Base-by-base conservation (phyloP, 2,797 vertebrate genomes). In the Sandelia bainsii region DNA sequence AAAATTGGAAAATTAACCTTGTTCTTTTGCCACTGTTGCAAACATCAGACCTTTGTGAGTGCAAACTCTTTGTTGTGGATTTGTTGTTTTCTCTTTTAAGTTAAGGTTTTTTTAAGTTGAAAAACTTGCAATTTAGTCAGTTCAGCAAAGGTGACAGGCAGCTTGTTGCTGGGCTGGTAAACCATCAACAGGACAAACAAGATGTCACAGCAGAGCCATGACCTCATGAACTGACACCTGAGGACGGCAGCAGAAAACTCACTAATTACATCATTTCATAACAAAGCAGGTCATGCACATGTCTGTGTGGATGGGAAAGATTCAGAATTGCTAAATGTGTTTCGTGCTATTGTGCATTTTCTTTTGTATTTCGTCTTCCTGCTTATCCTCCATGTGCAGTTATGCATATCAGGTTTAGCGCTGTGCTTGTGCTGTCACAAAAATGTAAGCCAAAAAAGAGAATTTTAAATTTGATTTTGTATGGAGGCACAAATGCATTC, bases 401-500 rank as follows among this genome's bases (percentile, higher is more conserved):
- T 82, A 53, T 78, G 60, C 27, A 73, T 75, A 50, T 61, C 54
- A 65, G 68, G 50, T 20, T 79, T 54, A 44, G 27, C 59, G 48
- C 22, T n/a, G 16, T 27, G 53, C 61, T 70, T 32, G 60, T 13
- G 14, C 37, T 52, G 42, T 62, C 42, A 60, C 58, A 70, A 54
- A 67, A 56, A 69, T 63, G 57, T 62, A 42, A 46, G 45, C 27
- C 49, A 63, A 20, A 60, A 67, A 46, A 69, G 44, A 25, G 42
- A 59, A 52, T 64, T 77, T 10, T 51, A 77, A 81, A 78, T 83
- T 40, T 4, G 57, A 69, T 58, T 79, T 65, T 37, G 23, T 48
- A 59, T 3, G 1, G 42, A 66, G 54, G 66, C 61, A 50, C 51
- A 11, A 74, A 81, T 49, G 10, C 60, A 44, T 79, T 54, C 25